Evolutionary conservation across 1,140 invertebrate species (phyloP), one percentile per base, ranked within the genome.

Genomic region (Pteromalus puparum): DNA sequence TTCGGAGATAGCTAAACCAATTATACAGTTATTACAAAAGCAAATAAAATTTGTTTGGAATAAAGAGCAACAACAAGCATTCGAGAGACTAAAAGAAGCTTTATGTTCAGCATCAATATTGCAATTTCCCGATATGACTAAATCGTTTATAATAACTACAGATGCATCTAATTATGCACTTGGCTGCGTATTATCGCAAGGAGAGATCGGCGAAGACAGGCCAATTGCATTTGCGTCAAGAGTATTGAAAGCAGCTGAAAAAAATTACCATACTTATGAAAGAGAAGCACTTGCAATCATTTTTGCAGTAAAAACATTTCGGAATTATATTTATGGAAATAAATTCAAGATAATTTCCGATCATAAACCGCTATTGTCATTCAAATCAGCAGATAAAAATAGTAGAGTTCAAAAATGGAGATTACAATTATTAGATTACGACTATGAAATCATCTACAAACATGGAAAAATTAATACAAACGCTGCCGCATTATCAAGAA

Each of bases 201-300:
- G 85, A 2, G 90, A 93, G 87, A 81, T 81, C 30, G 48, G 13
- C 2, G 48, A 53, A 2, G 48, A 53, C n/a, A n/a, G n/a, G n/a
- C n/a, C n/a, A n/a, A n/a, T n/a, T 15, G 48, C 48, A 53, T 53
- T 53, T 53, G 48, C 48, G 1, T 21, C 48, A 53, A 53, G 18
- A 53, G 48, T 53, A 5, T 53, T 53, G 15, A 53, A 53, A 53
- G 1, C 48, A 53, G 15, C 12, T 1, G 48, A 53, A 5, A 53
- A 53, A 53, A 53, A 87, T 42, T 94, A 93, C 82, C 88, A 87
- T 9, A 91, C 91, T 21, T 91, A 88, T 61, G 93, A 94, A 83
- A 73, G 88, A 72, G 92, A 93, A 89, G 88, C 89, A 61, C 84
- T 94, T 30, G 93, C 92, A 1, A 88, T 94, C 24, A 28, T 85